Conservation (phyloP, 2,797 vertebrate species). For the Typhlichthys subterraneus region DNA sequence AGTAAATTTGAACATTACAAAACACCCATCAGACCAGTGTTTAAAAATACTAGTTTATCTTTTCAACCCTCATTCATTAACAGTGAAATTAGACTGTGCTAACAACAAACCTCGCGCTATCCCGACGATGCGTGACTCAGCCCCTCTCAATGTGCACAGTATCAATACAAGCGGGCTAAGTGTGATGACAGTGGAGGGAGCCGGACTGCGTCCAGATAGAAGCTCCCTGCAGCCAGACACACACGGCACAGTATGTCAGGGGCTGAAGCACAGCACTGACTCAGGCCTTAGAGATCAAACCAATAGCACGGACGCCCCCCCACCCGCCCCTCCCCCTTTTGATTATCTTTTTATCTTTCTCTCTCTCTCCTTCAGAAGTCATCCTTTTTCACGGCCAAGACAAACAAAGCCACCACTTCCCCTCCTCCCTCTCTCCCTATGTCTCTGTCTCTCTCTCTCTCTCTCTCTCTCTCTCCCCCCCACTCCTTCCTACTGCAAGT, state of each 20-base stretch:
- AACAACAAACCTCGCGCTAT: not conserved
- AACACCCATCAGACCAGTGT: not conserved
- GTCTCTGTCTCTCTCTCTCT: slow-evolving; percentile 3
- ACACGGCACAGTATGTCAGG: not conserved
- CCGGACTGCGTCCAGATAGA: slow-evolving; percentile 28
- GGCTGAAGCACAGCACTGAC: not conserved
- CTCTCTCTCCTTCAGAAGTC: not conserved
- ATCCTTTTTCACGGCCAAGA: not conserved
- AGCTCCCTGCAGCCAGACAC: slow-evolving; percentile 44
- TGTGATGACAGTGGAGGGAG: slow-evolving; percentile 31
- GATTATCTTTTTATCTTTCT: slow-evolving; percentile 6
- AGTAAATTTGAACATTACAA: not conserved
- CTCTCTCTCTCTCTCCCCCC: slow-evolving; percentile 17
- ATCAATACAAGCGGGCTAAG: slow-evolving; percentile 48
- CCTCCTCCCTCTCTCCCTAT: slow-evolving; percentile 14
- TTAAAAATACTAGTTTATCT: slow-evolving; percentile 9
- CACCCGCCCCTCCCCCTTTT: slow-evolving; percentile 1
- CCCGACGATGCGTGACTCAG: slow-evolving; percentile 12
- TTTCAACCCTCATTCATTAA: not conserved
- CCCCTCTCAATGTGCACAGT: slow-evolving; percentile 41
- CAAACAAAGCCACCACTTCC: not conserved
- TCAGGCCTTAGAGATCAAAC: slow-evolving; percentile 16
- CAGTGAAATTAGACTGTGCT: not conserved
- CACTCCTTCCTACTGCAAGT: slow-evolving; percentile 38
- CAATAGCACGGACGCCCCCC: not conserved